Base-by-base conservation (phyloP, 2,797 vertebrate genomes). In the Delichon dasypus region DNA sequence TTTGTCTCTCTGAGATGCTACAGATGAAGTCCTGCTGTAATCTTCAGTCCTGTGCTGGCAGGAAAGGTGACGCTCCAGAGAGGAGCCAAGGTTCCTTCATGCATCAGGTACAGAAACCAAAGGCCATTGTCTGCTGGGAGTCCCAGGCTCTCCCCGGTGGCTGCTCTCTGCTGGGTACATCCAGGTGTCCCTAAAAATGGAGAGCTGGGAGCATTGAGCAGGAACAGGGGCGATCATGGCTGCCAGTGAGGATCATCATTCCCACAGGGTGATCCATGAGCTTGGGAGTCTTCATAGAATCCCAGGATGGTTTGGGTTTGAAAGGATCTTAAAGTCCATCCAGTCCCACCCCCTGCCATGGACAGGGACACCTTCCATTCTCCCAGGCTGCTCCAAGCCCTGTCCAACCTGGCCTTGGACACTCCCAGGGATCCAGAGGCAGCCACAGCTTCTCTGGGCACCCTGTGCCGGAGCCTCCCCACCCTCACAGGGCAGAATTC, bases 401-500 rank as follows among this genome's bases (percentile, higher is more conserved):
- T 0, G 0, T 54, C 34, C 48, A 57, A 0, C 23, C 16, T 22
- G 23, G 11, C 20, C 29, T 57, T 7, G 57, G 11, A 3, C 64
- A 57, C 10, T 62, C 0, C 32, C 57, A 89, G 36, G 42, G 42
- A 29, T 51, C 13, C 51, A 48, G 50, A 32, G 5, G 16, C 57
- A 70, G 78, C 26, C 48, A 32, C 48, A 74, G 26, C 34, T 67
- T 0, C 42, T 42, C 30, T 55, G 30, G 73, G 11, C 7, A 60
- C 0, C 34, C 70, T 82, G 32, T 55, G 16, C 62, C 62, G 62
- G 34, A 16, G 54, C 34, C 30, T 62, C 0, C 0, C 0, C 22
- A 0, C 11, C 16, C 55, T 82, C 30, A 2, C 2, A 29, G 27
- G 1, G 2, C 13, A 0, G 0, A 5, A 62, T 36, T 81, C 0